Evolutionary conservation across 2,888 invertebrate species (phyloP).

Genomic region (Candidula unifasciata): DNA sequence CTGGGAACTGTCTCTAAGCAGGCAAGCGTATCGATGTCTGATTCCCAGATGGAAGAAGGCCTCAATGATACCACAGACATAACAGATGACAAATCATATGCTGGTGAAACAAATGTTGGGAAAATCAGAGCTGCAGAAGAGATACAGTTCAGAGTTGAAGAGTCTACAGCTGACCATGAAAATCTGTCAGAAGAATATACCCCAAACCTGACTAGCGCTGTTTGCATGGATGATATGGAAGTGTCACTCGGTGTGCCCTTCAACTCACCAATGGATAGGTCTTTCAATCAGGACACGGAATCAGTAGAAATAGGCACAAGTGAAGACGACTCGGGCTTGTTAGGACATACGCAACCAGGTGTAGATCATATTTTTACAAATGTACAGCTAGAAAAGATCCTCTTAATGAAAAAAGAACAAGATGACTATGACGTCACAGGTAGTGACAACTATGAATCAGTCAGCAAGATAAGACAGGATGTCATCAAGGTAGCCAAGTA

Average conservation of each 20-base stretch:
- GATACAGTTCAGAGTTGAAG: background rate
- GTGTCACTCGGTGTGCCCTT: background rate
- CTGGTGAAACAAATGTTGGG: background rate
- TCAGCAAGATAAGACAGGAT: no score
- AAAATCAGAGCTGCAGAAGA: background rate
- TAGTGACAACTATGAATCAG: no score
- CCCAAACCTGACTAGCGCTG: background rate
- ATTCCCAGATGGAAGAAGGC: background rate
- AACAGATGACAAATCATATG: background rate
- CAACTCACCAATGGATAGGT: conserved; percentile 29
- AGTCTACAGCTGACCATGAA: background rate
- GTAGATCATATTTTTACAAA: no score
- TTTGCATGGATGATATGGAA: conserved; percentile 14
- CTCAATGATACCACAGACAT: background rate
- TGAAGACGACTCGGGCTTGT: background rate
- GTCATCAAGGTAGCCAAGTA: no score
- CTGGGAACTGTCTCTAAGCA: conserved; percentile 32
- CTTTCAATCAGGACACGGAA: background rate
- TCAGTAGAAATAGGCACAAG: background rate
- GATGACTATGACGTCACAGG: background rate
- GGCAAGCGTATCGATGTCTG: conserved; percentile 6
- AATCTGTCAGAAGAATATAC: background rate
- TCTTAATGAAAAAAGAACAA: background rate
- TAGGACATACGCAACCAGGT: no score
- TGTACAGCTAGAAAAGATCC: no score